Evolutionary conservation across 2,888 invertebrate genomes (phyloP), one percentile per base, ranked within the genome.

Genomic region (Andricus curvator): DNA sequence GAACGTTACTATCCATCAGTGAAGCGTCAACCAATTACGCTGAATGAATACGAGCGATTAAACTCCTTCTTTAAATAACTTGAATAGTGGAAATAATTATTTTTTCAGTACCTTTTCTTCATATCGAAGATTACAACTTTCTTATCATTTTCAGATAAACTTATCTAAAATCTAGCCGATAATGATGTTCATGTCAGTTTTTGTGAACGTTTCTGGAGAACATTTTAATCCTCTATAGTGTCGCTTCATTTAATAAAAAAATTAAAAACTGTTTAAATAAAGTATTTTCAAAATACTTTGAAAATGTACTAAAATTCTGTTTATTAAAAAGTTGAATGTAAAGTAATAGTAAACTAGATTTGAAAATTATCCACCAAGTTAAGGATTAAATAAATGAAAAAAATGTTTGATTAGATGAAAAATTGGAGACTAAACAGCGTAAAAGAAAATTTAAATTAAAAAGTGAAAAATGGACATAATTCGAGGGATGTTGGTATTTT

Each of bases 381-480:
- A 41, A 41, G 9, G 9, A 41, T 9, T 41, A 11, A 41, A 41
- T 0, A 11, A 41, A 1, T 41, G 0, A 9, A 41, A 41, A 41
- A 11, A 20, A 0, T 51, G 5, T 20, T 20, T 5, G 17, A 51
- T 20, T 51, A 68, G 6, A 48, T 44, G 29, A 70, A 29, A 15
- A 41, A 22, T 44, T 44, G 44, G 4, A 44, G 4, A 15, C 3
- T 15, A 8, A 15, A 44, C 3, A 44, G 44, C 13, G 44, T 15
- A 44, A 44, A 15, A 44, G 15, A 1, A 25, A 25, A 13, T 22
- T 22, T 15, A 1, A 44, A 17, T 25, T 17, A 48, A 9, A 70
- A 70, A 70, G 22, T 56, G 56, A 56, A 56, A n/a, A 56, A 70
- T 70, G 48, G 5, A 70, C 6, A 9, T 70, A 17, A 17, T 70